Evolutionary conservation across 1,140 invertebrate genomes (phyloP).

Genomic region (Papilio dardanus): DNA sequence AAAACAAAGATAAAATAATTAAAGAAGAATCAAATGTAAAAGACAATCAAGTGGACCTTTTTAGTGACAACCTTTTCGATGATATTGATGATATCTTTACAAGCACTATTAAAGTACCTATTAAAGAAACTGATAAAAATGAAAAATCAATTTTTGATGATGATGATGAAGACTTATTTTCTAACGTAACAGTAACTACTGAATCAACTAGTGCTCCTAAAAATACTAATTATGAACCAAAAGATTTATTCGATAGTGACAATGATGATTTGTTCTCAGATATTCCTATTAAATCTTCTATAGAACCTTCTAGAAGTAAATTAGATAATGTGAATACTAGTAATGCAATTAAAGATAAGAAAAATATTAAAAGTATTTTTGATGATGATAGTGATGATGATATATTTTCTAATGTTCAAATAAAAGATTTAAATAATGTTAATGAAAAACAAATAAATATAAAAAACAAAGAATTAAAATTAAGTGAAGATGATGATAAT

Average conservation of each 20-base stretch:
- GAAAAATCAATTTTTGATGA: slow-evolving; percentile 66
- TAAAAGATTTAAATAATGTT: slow-evolving; percentile 6
- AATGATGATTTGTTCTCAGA: slow-evolving; percentile 55
- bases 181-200: slow-evolving; percentile 48
- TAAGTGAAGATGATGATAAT: slow-evolving; percentile 35
- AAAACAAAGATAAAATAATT: slow-evolving; percentile 34
- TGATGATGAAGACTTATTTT: slow-evolving; percentile 66
- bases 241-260: slow-evolving; percentile 55
- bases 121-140: slow-evolving; percentile 44
- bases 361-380: slow-evolving; percentile 58
- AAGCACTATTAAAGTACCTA: slow-evolving; percentile 56
- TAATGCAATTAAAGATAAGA: slow-evolving; percentile 29
- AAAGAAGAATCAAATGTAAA: slow-evolving; percentile 38
- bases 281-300: neutral
- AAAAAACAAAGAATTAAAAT: slow-evolving; percentile 22
- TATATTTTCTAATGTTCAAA: slow-evolving; percentile 45
- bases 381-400: slow-evolving; percentile 61
- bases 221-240: slow-evolving; percentile 38
- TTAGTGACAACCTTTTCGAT: slow-evolving; percentile 71
- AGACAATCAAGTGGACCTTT: slow-evolving; percentile 64
- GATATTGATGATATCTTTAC: slow-evolving; percentile 76
- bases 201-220: slow-evolving; percentile 34
- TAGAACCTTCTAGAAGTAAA: slow-evolving; percentile 13
- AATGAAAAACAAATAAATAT: slow-evolving; percentile 33
- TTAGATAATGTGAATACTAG: slow-evolving; percentile 29